Conservation (phyloP, 1,140 invertebrate genomes). For the Lamellibrachia luymesi region DNA sequence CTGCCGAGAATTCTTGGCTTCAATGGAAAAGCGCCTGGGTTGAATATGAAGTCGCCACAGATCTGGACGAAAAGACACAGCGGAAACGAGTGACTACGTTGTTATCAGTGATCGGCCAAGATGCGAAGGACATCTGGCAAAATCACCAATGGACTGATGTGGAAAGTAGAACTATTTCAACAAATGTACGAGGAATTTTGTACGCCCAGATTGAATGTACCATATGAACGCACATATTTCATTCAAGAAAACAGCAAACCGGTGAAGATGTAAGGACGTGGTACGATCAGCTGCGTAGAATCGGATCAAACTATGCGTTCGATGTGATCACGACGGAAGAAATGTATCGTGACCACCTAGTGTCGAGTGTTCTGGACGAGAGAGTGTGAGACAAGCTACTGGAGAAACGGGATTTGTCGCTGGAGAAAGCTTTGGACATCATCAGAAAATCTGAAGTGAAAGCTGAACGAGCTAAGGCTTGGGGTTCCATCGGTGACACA, state of each 20-base stretch:
- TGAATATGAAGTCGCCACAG: too few relatives aligned
- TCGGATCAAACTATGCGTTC: too few relatives aligned
- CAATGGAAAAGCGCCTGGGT: background rate
- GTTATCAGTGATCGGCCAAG: background rate
- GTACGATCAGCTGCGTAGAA: background rate
- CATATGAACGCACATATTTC: background rate
- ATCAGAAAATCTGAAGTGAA: background rate
- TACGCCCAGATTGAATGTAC: too few relatives aligned
- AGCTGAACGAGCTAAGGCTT: background rate
- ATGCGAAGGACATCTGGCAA: background rate
- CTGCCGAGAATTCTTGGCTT: background rate
- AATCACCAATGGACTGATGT: background rate
- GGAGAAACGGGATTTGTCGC: too few relatives aligned
- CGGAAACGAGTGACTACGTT: background rate
- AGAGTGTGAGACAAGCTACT: too few relatives aligned
- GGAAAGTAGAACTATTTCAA: background rate
- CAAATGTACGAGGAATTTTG: background rate
- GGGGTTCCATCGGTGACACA: background rate
- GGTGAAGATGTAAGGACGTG: background rate
- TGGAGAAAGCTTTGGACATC: too few relatives aligned
- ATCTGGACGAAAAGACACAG: background rate
- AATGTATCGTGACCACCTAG: too few relatives aligned
- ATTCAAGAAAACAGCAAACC: background rate
- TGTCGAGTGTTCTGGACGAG: too few relatives aligned
- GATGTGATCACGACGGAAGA: too few relatives aligned